Evolutionary conservation across 1,140 invertebrate species (phyloP), one percentile per base, ranked within the genome.

Genomic region (Pemphigus obesinymphae): DNA sequence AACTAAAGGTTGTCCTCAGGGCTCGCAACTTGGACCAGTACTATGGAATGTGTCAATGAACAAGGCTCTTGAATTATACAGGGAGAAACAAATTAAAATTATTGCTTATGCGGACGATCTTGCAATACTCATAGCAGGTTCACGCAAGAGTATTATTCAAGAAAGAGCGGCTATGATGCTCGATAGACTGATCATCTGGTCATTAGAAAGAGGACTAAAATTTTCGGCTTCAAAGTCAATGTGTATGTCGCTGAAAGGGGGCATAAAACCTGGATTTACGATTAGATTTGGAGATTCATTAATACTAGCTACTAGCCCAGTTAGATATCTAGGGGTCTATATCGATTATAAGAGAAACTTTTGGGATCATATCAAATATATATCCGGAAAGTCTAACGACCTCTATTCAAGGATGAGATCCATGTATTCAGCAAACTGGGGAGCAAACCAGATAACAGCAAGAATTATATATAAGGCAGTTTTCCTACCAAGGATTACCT

Each of bases 361-460:
- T 0, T 53, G n/a, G n/a, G 0, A 10, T 8, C 50, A 53, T 1
- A 3, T 53, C 0, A 0, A 3, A 0, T 10, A 20, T 0, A 0
- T 53, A 10, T n/a, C 8, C 8, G 13, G 1, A 1, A 53, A 23
- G 11, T 50, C 48, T 7, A 17, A 6, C 3, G 17, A 50, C 5
- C 11, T 50, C 1, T 50, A 50, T 6, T 20, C 17, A 2, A 50
- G 48, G 5, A 15, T 50, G 4, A 17, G 48, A 50, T 3, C 2
- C 17, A 4, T 50, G 3, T 50, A 5, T 7, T 50, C 48, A 20
- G 1, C 23, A 20, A 0, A n/a, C 50, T 20, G n/a, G 50, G 50
- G 48, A 0, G n/a, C n/a, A 20, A 20, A n/a, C 17, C 48, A 17
- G 17, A 6, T 1, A 0, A 11, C 48, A 13, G 48, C 48, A 1